These are phyloP conservation scores for Stichopus chloronotus DNA, from an alignment of 35 echinoderm and acorn worm genomes.

Conservation along the genomic window DNA sequence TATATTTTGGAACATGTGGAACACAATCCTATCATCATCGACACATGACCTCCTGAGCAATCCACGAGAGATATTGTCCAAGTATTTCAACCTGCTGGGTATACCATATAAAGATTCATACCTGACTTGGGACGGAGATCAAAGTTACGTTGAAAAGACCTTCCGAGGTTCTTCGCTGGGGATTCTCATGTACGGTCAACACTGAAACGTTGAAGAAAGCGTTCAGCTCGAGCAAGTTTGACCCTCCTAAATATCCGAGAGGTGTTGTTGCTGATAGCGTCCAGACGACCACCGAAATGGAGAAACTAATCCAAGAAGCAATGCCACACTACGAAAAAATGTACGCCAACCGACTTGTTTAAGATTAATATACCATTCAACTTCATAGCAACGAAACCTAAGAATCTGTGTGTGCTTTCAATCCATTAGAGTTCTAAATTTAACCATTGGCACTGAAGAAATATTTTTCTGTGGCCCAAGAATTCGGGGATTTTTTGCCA, in stretches of 20 bases:
- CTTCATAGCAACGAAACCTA: too few relatives aligned
- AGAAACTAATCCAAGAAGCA: neutral
- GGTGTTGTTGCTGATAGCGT: neutral
- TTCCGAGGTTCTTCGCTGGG: neutral
- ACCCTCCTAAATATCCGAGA: neutral
- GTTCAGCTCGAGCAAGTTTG: neutral
- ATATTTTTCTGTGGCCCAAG: too few relatives aligned
- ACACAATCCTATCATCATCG: neutral
- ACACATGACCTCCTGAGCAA: constrained; percentile 2
- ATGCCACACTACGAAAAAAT: constrained; percentile 20
- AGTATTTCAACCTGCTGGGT: constrained; percentile 6
- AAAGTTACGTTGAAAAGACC: neutral
- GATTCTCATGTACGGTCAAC: neutral
- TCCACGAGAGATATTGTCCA: neutral
- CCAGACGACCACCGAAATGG: neutral
- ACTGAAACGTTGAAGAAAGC: neutral
- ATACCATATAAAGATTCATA: constrained; percentile 26
- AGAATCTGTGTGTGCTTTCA: too few relatives aligned
- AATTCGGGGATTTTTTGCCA: too few relatives aligned
- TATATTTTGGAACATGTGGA: neutral
- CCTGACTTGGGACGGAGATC: neutral
- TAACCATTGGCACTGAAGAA: too few relatives aligned
- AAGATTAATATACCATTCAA: too few relatives aligned
- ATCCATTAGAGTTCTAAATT: too few relatives aligned
- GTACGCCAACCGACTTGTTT: neutral